Conservation (phyloP, 2,888 invertebrate species). For the Opisthograptis luteolata region DNA sequence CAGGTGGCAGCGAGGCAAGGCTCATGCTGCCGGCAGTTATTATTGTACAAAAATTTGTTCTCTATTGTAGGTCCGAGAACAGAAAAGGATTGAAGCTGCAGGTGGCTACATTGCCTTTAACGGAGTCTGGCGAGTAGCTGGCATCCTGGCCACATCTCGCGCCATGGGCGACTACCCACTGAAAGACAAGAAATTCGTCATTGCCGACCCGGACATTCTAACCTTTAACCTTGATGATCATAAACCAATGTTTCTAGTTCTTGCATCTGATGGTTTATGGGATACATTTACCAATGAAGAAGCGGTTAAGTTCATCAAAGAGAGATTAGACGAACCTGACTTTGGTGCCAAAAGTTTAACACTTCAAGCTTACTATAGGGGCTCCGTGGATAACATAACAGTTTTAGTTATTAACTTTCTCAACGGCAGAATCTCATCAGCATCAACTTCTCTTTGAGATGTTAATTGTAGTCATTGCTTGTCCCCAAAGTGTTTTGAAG, state of each 20-base stretch:
- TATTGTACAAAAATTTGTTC: too few relatives aligned
- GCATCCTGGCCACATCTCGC: conserved; percentile 96
- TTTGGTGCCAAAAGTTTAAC: conserved; percentile 96
- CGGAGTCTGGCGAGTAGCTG: conserved; percentile 98
- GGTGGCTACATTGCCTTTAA: conserved; percentile 98
- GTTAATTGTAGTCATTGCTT: neutral
- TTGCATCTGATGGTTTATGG: conserved; percentile 98
- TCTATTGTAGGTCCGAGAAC: conserved; percentile 89
- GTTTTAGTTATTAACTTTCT: conserved; percentile 94
- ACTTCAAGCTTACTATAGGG: conserved; percentile 94
- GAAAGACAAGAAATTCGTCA: conserved; percentile 96
- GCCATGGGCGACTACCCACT: conserved; percentile 98
- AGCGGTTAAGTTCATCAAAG: conserved; percentile 94
- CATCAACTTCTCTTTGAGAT: conserved; percentile 30
- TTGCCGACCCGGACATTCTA: conserved; percentile 97
- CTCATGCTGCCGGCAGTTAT: too few relatives aligned
- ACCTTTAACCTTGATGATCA: conserved; percentile 95
- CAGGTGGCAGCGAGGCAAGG: too few relatives aligned
- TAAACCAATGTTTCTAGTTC: conserved; percentile 94
- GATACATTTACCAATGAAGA: conserved; percentile 98
- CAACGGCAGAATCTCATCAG: conserved; percentile 70
- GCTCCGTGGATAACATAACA: conserved; percentile 97
- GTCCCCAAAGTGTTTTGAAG: conserved; percentile 12
- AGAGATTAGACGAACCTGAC: conserved; percentile 92
- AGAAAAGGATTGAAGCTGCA: conserved; percentile 95